Evolutionary conservation across 2,888 invertebrate genomes (phyloP), one percentile per base, ranked within the genome.

Genomic region (Atethmia centrago): DNA sequence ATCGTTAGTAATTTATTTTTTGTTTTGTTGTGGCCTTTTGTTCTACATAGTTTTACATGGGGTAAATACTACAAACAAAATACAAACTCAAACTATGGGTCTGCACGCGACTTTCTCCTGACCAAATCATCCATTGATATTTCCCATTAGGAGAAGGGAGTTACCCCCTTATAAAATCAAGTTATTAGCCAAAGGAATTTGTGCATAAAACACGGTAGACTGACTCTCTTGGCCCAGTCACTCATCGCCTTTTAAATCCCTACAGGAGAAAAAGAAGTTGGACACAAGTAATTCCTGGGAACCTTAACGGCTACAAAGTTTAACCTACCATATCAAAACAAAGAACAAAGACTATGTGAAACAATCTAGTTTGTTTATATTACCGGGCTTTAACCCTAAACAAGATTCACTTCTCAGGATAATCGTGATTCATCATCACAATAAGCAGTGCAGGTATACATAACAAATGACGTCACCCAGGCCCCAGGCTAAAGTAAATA

Each of bases 321-420:
- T 28, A 49, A 67, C 9, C n/a, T 16, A 45, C 21, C 28, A 47
- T 16, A 47, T 62, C 19, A 72, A 63, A 64, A 79, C 67, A 75
- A 55, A 25, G 25, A 72, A 61, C 59, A 68, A 68, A 80, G 31
- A 58, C 25, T 72, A 49, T 56, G 64, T 45, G 28, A 51, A 72
- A 53, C 36, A 74, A 56, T 74, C 75, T 65, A 83, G 71, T 16
- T 47, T 84, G 82, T 74, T 82, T 83, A 73, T 56, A 12, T 28
- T 59, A 59, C 12, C 21, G 77, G 76, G 40, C 81, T 66, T 82
- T 76, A 76, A 84, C 82, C 84, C 58, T 59, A 70, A 64, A 82
- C 80, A 70, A 76, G 51, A 68, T 70, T 58, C 31, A 59, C 55
- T 84, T 80, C 81, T 64, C 69, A 70, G 71, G 71, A 80, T 84